Evolutionary conservation across 2,797 vertebrate genomes (phyloP).

Genomic region (Falco rusticolus): DNA sequence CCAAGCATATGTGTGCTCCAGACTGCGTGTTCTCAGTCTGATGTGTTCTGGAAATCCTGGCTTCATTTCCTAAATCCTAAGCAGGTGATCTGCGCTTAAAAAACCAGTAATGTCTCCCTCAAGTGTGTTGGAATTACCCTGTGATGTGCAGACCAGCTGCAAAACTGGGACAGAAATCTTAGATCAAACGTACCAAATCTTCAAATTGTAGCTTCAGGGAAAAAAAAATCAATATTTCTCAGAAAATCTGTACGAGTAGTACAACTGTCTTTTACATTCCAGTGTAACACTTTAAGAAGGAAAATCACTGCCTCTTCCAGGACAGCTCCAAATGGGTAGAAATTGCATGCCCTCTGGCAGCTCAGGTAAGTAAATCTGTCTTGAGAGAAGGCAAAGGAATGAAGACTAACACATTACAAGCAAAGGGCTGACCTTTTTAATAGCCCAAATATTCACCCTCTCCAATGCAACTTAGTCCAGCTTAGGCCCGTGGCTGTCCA

Average conservation of each 20-base stretch:
- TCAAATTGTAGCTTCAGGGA: neutral
- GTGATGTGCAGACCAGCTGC: neutral
- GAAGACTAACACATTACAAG: neutral
- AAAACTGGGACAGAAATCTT: neutral
- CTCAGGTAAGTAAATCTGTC: neutral
- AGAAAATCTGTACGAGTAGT: neutral
- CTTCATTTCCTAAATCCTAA: slow-evolving; percentile 9
- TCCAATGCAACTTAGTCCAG: neutral
- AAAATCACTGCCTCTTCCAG: neutral
- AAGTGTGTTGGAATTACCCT: neutral
- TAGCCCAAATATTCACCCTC: neutral
- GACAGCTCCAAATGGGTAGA: neutral
- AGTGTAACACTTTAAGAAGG: neutral
- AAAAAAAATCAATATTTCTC: neutral
- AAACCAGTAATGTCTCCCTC: neutral
- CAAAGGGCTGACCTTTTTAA: neutral
- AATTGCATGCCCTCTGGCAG: neutral
- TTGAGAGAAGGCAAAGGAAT: neutral
- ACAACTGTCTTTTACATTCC: neutral
- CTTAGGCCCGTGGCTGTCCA: neutral
- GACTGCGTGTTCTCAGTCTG: neutral
- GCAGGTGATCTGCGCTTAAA: slow-evolving; percentile 21
- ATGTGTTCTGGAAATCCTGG: slow-evolving; percentile 31
- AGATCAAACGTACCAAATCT: neutral
- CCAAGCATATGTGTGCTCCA: neutral